Evolutionary conservation across 2,113 vertebrate genomes (phyloP).

Genomic region (Lynx canadensis): DNA sequence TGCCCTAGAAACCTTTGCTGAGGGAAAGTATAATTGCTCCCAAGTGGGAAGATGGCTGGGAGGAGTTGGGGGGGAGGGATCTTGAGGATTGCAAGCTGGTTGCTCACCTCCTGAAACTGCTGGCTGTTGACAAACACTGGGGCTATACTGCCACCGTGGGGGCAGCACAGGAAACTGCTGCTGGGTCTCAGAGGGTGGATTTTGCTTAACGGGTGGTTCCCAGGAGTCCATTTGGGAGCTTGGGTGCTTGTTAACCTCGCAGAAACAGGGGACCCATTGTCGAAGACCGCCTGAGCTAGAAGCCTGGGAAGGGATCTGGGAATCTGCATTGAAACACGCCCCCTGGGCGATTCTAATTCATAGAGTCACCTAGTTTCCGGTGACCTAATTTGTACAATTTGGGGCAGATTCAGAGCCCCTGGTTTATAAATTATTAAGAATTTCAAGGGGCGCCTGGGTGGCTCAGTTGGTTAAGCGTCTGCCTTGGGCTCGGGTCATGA

Average conservation of each 20-base stretch:
- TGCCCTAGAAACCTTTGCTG: neutral
- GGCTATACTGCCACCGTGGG: neutral
- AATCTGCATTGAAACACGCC: neutral
- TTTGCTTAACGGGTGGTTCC: neutral
- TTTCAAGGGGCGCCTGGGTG: neutral
- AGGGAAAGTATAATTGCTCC: neutral
- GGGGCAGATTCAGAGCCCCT: neutral
- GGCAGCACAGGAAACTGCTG: neutral
- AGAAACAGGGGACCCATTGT: neutral
- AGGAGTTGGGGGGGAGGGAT: neutral
- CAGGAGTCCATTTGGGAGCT: too few species aligned
- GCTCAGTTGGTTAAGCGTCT: too few species aligned
- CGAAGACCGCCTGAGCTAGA: neutral
- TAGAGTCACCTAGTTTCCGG: neutral
- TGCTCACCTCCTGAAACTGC: neutral
- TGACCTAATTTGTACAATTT: neutral
- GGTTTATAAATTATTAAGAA: neutral
- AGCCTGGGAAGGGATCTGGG: neutral
- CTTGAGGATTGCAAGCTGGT: too few species aligned
- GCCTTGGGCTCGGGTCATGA: too few species aligned
- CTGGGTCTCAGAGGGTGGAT: fast-evolving
- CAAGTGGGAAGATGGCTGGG: neutral
- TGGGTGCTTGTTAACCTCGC: neutral
- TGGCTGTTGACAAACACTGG: neutral
- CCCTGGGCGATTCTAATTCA: neutral